These are phyloP conservation scores for Ophonus ardosiacus DNA, from an alignment of 2,888 invertebrate species.

Conservation along the genomic window DNA sequence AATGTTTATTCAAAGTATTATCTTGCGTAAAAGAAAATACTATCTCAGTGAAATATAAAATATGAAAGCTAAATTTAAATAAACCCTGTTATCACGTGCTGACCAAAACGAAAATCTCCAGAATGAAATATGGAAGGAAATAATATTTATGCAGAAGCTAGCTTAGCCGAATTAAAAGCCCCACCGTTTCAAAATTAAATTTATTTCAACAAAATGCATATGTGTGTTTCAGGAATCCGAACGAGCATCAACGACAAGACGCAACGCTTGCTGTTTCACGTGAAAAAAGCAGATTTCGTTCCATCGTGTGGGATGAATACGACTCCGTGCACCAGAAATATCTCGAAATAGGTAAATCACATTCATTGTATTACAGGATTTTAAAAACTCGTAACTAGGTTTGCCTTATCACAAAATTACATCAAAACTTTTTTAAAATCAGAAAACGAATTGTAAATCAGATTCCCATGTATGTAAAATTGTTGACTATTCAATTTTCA, in stretches of 20 bases:
- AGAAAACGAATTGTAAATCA: no score
- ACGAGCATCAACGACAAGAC: constrained; percentile 89
- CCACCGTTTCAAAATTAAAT: constrained; percentile 32
- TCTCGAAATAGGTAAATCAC: constrained; percentile 90
- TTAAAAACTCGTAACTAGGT: constrained; percentile 8
- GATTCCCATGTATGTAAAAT: no score
- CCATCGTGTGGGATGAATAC: constrained; percentile 93
- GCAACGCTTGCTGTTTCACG: constrained; percentile 87
- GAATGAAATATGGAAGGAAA: constrained; percentile 40
- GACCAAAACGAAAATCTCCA: constrained; percentile 27
- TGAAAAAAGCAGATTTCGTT: constrained; percentile 90
- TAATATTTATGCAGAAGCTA: constrained; percentile 43
- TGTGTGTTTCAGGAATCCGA: constrained; percentile 84
- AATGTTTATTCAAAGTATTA: neutral
- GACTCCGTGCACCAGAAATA: constrained; percentile 95
- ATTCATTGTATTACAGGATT: neutral
- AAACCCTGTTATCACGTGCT: constrained; percentile 33
- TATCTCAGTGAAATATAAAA: constrained; percentile 18
- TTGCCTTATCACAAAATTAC: no score
- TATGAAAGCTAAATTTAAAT: constrained; percentile 44
- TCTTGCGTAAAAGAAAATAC: constrained; percentile 2
- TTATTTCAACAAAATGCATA: constrained; percentile 19
- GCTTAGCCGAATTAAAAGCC: constrained; percentile 31
- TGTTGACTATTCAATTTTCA: no score
- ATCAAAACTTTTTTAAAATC: no score